Base-by-base conservation (phyloP, 2,113 vertebrate species). In the Hippolais icterina region DNA sequence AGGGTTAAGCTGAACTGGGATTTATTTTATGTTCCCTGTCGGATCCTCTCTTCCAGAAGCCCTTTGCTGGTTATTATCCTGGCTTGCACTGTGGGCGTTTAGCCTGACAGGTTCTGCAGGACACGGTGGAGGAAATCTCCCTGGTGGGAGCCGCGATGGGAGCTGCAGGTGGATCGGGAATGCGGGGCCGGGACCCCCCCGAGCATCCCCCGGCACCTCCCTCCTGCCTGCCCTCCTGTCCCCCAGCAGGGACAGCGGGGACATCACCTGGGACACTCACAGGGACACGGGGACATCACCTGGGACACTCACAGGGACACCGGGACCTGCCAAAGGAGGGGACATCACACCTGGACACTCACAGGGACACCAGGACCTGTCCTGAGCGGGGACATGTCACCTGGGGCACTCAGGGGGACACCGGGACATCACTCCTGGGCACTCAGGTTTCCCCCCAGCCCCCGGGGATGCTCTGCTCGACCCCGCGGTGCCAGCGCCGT, bases 1-100 rank as follows among this genome's bases (percentile, higher is more conserved):
- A 7, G 1, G 9, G 18, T 4, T 22, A 5, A 25, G 15, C 2
- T 13, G 24, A 54, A 47, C 0, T 13, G 16, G 44, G 76, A 4
- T 64, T 2, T 20, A 14, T 47, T 70, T 86, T 77, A 5, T 39
- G 33, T 18, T 86, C 64, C 20, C 13, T 19, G 3, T 8, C 42
- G 11, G 9, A 46, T 23, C 5, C 33, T 61, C 57, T 28, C 39
- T 19, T 35, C 33, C 89, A 65, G 49, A 24, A 82, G 25, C 47
- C 49, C 1, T 65, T 1, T 6, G 20, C 20, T 31, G 10, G 11
- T 59, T 22, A 2, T 54, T 56, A 52, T 29, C 64, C 33, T 29
- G 8, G 23, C 47, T 59, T 6, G 12, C 29, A 7, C 52, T 4
- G 42, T 2, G 72, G 15, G 24, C 0, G 37, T 74, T 77, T 1